Evolutionary conservation across 2,797 vertebrate genomes (phyloP), one percentile per base, ranked within the genome.

Genomic region (Esox lucius): DNA sequence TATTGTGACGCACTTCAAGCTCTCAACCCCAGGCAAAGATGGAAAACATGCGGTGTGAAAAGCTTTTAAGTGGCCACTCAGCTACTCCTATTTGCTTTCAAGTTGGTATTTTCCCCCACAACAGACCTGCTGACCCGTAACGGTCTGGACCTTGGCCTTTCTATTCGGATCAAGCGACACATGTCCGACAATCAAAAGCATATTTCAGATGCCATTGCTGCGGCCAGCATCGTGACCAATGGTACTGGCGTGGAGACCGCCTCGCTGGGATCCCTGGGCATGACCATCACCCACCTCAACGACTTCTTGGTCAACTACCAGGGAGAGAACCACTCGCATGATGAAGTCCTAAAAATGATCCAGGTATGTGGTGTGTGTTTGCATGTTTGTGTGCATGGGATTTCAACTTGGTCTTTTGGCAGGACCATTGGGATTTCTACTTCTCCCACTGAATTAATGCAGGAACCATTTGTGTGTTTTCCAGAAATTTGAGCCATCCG

Each of bases 151-250:
- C 91, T 99, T 71, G 97, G 97, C 62, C 93, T 98, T 84, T 98
- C 99, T 83, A 98, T 99, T 87, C 96, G 96, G 77, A 98, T 94
- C 2, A 94, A 94, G 78, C 97, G 97, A 91, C 97, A 98, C 74
- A 95, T 99, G 84, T 97, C 97, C 0, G 97, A 98, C 83, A 98
- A 97, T 87, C 98, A 99, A 91, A 97, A 96, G 88, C 98, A 98
- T 92, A 99, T 99, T 89, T 99, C 96, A 0, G 98, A 99, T 65
- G 98, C 97, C 73, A 98, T 99, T 13, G 98, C 98, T 6, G 97
- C 97, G 12, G 97, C 98, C 75, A 99, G 98, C 84, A 99, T 99
- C 0, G 96, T 99, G 82, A 98, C 95, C 73, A 99, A 99, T 0
- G 96, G 97, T 59, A 98, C 98, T 0, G 98, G 98, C 9, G 95